Evolutionary conservation across 2,888 invertebrate genomes (phyloP), one percentile per base, ranked within the genome.

Genomic region (Tribolium freemani): DNA sequence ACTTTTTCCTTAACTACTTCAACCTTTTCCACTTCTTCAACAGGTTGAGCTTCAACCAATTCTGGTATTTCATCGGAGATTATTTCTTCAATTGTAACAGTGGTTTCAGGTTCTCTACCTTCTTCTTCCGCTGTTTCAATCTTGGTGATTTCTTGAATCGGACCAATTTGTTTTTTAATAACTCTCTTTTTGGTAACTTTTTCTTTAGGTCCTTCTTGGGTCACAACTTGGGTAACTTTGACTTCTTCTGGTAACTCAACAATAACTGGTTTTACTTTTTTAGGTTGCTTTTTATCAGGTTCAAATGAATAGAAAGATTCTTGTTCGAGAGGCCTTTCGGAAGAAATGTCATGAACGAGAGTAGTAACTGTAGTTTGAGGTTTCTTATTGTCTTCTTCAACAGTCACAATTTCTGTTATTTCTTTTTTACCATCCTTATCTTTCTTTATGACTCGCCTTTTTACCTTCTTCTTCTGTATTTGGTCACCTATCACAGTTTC

Each of bases 101-200:
- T 77, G 48, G 80, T 78, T 78, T 81, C 73, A 16, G 81, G 79
- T 82, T 79, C 50, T 75, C 87, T 85, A 57, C 86, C 87, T 68
- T 88, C 88, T 83, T 88, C 88, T 75, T 88, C 87, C 44, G 87
- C 80, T 0, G 88, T 88, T 76, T 86, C 86, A 76, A 89, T 88
- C 81, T 87, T 86, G 20, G 80, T 79, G 20, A 78, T 74, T 81
- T 86, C 80, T 76, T 81, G 60, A 60, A 80, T 83, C 3, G 81
- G 83, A 31, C 81, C 82, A 2, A 79, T 81, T 44, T 80, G 79
- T 76, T 83, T 86, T 50, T 83, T 86, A 9, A 83, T 84, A 1
- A 83, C 82, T 31, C 82, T 81, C 74, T 77, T 84, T 82, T 76
- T 80, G 51, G 79, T 72, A 38, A 78, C 67, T 72, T 78, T 77